These are phyloP conservation scores for Solea solea DNA, from an alignment of 2,113 vertebrate genomes.

Conservation along the genomic window DNA sequence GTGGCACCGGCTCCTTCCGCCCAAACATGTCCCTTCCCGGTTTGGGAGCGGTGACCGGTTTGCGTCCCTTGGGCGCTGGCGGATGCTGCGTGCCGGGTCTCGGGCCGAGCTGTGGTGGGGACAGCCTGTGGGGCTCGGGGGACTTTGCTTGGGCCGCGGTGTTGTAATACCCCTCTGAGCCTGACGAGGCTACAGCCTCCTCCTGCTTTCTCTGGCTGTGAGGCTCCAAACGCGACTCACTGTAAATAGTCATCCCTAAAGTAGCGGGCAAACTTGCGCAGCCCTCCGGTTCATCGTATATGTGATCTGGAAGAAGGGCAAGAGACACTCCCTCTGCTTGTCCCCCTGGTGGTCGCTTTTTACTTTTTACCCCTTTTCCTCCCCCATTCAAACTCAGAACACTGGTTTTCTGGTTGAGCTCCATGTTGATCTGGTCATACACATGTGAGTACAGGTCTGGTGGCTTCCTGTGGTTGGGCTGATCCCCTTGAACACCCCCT, in stretches of 20 bases:
- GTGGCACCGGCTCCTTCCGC: conserved; percentile 70
- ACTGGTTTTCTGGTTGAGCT: conserved; percentile 62
- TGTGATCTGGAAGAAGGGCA: conserved; percentile 79
- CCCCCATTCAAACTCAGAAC: conserved; percentile 65
- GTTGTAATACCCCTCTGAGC: conserved; percentile 40
- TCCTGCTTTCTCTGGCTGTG: conserved; percentile 78
- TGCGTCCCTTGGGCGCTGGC: conserved; percentile 74
- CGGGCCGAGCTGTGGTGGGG: conserved; percentile 71
- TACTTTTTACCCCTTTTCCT: conserved; percentile 27
- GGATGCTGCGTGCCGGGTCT: conserved; percentile 19
- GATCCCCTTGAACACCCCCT: conserved; percentile 31
- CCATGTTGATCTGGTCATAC: conserved; percentile 81
- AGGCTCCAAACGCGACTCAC: conserved; percentile 78
- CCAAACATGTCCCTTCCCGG: conserved; percentile 68
- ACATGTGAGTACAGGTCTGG: conserved; percentile 77
- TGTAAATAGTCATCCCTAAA: conserved; percentile 76
- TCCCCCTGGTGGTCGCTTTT: conserved; percentile 45
- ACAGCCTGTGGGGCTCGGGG: conserved; percentile 76
- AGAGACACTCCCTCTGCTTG: conserved; percentile 44
- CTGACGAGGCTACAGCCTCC: conserved; percentile 1
- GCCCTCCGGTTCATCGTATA: conserved; percentile 95
- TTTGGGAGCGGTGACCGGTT: conserved; percentile 87
- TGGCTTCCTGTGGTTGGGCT: conserved; percentile 49
- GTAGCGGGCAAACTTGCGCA: background rate
- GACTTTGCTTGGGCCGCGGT: conserved; percentile 53